phyloP scores from a whole-genome alignment of 2,888 invertebrate species.

The Nomada fabriciana region DNA sequence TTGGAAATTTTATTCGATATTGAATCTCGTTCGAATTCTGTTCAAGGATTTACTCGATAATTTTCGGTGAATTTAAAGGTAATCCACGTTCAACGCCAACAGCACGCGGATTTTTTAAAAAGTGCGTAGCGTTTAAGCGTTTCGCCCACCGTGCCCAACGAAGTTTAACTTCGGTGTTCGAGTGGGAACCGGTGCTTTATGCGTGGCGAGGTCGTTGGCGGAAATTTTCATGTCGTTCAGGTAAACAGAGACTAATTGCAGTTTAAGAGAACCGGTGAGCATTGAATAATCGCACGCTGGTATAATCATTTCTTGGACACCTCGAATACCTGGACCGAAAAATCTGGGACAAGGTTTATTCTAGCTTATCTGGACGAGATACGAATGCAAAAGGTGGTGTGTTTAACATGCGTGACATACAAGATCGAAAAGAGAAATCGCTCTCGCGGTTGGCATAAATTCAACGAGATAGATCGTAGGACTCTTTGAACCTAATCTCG shows the following conservation, averaged over 20 bases:
- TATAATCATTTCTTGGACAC: no score
- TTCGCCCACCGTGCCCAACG: no score
- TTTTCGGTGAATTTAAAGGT: not conserved
- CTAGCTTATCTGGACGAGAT: slow-evolving; percentile 24
- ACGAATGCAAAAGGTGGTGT: slow-evolving; percentile 34
- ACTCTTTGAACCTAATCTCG: not conserved
- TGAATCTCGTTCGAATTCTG: no score
- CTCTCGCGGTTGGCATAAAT: slow-evolving; percentile 29
- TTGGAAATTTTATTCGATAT: no score
- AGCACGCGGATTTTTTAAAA: not conserved
- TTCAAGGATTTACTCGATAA: not conserved
- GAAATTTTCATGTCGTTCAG: no score
- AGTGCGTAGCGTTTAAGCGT: no score
- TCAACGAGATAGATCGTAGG: slow-evolving; percentile 14
- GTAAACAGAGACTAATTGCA: no score
- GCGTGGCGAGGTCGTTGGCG: no score
- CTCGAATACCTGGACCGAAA: not conserved
- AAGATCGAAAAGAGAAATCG: slow-evolving; percentile 42
- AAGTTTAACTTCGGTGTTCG: no score
- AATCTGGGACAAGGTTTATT: slow-evolving; percentile 50
- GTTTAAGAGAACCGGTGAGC: no score
- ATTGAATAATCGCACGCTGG: no score
- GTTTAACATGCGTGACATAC: slow-evolving; percentile 41
- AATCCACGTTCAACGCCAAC: not conserved
- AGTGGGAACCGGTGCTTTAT: no score